These are phyloP conservation scores for Pipra filicauda DNA, from an alignment of 2,113 vertebrate species.

Conservation along the genomic window DNA sequence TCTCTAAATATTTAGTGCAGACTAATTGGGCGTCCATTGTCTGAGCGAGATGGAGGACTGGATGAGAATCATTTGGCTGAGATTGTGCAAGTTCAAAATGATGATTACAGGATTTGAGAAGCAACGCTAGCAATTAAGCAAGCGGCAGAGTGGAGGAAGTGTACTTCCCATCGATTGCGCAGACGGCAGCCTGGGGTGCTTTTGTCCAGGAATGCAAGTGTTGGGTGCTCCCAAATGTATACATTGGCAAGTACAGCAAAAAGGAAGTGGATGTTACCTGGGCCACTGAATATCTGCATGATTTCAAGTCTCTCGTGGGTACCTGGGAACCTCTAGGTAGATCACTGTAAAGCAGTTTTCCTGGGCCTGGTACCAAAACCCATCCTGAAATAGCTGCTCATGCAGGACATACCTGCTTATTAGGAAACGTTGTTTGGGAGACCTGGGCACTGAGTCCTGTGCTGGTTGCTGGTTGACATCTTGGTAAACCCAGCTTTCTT, in stretches of 20 bases:
- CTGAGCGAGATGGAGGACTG: neutral
- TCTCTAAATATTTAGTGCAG: slow-evolving; percentile 3
- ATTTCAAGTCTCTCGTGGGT: neutral
- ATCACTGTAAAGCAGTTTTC: neutral
- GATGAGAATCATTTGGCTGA: slow-evolving; percentile 21
- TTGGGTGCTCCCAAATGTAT: neutral
- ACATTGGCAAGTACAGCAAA: neutral
- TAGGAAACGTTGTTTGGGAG: neutral
- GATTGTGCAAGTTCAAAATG: neutral
- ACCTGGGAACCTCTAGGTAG: neutral
- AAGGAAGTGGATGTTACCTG: neutral
- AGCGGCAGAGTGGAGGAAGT: neutral
- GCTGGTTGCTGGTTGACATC: neutral
- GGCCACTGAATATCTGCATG: neutral
- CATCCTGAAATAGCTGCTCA: neutral
- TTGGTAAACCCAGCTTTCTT: neutral
- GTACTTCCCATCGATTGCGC: neutral
- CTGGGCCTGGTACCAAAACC: neutral
- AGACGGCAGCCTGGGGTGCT: neutral
- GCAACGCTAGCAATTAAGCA: neutral
- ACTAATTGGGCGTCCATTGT: neutral
- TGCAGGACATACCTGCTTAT: neutral
- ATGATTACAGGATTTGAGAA: slow-evolving; percentile 2
- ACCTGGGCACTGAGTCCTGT: accelerated
- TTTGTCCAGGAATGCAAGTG: neutral